Evolutionary conservation across 1,140 invertebrate species (phyloP), one percentile per base, ranked within the genome.

Genomic region (Leptopilina clavipes): DNA sequence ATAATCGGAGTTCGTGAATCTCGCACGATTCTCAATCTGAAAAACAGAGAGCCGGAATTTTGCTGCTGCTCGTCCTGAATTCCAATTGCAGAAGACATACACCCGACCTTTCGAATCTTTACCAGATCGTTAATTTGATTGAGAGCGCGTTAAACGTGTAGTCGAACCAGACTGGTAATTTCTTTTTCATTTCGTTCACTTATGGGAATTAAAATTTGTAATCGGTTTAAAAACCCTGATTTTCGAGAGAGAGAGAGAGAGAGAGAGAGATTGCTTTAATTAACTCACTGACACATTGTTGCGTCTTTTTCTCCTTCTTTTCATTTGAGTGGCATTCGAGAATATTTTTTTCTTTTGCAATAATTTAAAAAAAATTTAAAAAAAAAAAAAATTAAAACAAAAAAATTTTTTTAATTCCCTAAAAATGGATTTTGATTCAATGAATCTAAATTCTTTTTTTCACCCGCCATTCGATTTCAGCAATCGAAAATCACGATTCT

Each of bases 61-160:
- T 31, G 59, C 59, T 65, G 25, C 71, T 65, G 59, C 71, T 56
- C 76, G 79, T 44, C 76, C 79, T 78, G 59, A 76, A 80, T 78
- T 72, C 73, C 56, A 17, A 80, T 76, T 78, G 71, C 72, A 70
- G 75, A 71, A 80, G 71, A 78, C 73, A 65, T 65, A 72, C 25
- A n/a, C 25, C 77, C 43, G 79, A 78, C 54, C 43, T 70, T 18
- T 77, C 65, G 71, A 75, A 72, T 77, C 43, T 70, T 40, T 48
- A 48, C 54, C 48, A 40, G 54, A 72, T 65, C 45, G 78, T 80
- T 73, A 78, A 80, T 80, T 78, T 74, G 72, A 70, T 81, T 44
- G 65, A 70, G 70, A 74, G 70, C 22, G 76, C 73, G 76, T 65
- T 65, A 65, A 31, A 65, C 59, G 22, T 65, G 22, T 65, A 65